phyloP scores from a whole-genome alignment of 2,888 invertebrate species.

The Fragum whitleyi region DNA sequence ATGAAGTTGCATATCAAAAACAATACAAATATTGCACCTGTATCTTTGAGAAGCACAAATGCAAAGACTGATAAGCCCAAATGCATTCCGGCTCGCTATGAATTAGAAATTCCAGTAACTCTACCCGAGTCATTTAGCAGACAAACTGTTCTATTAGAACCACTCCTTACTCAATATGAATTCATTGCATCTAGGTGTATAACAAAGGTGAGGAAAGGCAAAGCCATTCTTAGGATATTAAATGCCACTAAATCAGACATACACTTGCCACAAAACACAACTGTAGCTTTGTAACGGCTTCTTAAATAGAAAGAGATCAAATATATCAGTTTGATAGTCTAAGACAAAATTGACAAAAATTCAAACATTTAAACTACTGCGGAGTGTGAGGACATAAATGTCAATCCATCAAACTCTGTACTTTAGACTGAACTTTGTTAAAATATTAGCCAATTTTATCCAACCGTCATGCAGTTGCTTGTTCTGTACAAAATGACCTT shows the following conservation, averaged over 20 bases:
- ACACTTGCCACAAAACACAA: constrained; percentile 10
- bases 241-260: not conserved
- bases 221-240: not conserved
- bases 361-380: no score
- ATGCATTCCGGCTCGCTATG: constrained; percentile 4
- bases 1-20: not conserved
- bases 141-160: no score
- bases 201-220: not conserved
- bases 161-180: not conserved
- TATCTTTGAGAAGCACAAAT: not conserved
- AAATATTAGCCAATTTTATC: no score
- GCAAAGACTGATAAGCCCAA: constrained; percentile 18
- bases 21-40: not conserved
- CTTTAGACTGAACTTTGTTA: no score
- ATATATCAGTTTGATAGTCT: constrained; percentile 3
- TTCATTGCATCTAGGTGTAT: not conserved
- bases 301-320: not conserved
- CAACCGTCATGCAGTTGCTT: no score
- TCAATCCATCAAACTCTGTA: no score
- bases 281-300: constrained; percentile 8
- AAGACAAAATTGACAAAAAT: no score
- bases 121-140: not conserved
- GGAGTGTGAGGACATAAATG: no score
- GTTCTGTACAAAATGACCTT: no score
- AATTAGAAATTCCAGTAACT: constrained; percentile 9